A percentile compares a stretch with the other conserved stretches of the same genome.
These are phyloP conservation scores for Siphamia tubifer DNA, from an alignment of 2,113 vertebrate species.

Conservation along the genomic window DNA sequence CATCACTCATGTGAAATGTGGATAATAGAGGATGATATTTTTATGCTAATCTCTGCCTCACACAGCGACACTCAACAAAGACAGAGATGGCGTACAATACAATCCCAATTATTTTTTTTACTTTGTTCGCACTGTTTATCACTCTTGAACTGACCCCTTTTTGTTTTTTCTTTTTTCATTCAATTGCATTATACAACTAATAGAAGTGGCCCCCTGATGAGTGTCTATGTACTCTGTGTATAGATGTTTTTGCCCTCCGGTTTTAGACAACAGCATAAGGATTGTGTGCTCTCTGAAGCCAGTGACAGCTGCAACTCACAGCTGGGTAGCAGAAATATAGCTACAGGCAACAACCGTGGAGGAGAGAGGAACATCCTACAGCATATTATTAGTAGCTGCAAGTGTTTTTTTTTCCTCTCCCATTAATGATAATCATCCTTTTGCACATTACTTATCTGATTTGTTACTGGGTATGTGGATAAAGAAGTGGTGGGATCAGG, in stretches of 20 bases:
- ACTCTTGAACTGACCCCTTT: background rate
- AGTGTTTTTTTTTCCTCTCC: conserved; percentile 22
- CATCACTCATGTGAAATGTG: background rate
- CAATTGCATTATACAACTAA: conserved; percentile 38
- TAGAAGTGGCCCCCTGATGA: background rate
- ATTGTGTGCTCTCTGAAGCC: conserved; percentile 34
- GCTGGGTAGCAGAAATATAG: conserved; percentile 44
- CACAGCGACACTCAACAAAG: background rate
- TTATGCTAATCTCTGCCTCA: background rate
- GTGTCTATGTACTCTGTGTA: conserved; percentile 1
- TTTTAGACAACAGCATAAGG: conserved; percentile 24
- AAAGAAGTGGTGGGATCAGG: background rate
- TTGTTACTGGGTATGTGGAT: background rate
- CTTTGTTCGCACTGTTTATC: background rate
- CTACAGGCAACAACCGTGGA: conserved; percentile 29
- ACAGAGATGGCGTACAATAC: background rate
- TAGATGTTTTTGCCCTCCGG: conserved; percentile 41
- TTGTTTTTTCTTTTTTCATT: conserved; percentile 12
- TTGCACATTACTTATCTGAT: conserved; percentile 7
- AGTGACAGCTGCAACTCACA: conserved; percentile 59
- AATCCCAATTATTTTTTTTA: background rate
- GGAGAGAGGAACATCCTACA: conserved; percentile 34
- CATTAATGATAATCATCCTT: conserved; percentile 25
- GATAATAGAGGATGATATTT: background rate
- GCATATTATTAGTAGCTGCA: conserved; percentile 27